A percentile compares a stretch with the other conserved stretches of the same genome.
These are phyloP conservation scores for Porites rus DNA, from an alignment of 92 coral and sea anemone genomes.

Conservation along the genomic window DNA sequence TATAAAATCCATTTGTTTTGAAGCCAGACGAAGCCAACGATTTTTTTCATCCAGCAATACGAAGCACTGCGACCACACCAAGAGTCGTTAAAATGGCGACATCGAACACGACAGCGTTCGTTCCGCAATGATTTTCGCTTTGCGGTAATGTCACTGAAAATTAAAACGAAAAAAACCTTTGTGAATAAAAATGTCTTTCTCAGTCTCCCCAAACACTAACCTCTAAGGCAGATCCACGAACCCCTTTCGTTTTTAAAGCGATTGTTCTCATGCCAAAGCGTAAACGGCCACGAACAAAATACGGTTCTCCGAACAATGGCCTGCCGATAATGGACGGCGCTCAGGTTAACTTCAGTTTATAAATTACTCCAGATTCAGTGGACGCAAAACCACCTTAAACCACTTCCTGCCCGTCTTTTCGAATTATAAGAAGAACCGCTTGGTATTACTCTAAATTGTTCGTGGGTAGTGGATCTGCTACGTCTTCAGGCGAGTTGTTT, in stretches of 20 bases:
- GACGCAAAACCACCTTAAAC: conserved; percentile 54
- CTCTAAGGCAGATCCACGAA: not conserved
- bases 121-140: conserved; percentile 50
- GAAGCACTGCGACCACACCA: conserved; percentile 59
- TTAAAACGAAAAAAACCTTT: conserved; percentile 15
- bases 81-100: conserved; percentile 96
- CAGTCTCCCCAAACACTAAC: not conserved
- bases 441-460: conserved; percentile 54
- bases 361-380: conserved; percentile 56
- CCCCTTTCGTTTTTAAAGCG: conserved; percentile 4
- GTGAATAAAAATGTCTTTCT: not conserved
- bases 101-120: conserved; percentile 71
- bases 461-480: conserved; percentile 54
- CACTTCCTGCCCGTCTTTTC: not conserved
- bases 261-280: conserved; percentile 31
- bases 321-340: conserved; percentile 47
- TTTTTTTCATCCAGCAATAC: conserved; percentile 9
- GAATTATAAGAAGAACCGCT: conserved; percentile 65
- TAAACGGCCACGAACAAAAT: conserved; percentile 47
- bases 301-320: conserved; percentile 82
- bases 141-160: conserved; percentile 39
- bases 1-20: not conserved
- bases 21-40: conserved; percentile 21
- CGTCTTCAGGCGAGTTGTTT: conserved; percentile 29
- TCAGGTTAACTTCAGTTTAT: conserved; percentile 50